Base-by-base conservation (phyloP, 1,140 invertebrate species). In the Ceratina australensis region DNA sequence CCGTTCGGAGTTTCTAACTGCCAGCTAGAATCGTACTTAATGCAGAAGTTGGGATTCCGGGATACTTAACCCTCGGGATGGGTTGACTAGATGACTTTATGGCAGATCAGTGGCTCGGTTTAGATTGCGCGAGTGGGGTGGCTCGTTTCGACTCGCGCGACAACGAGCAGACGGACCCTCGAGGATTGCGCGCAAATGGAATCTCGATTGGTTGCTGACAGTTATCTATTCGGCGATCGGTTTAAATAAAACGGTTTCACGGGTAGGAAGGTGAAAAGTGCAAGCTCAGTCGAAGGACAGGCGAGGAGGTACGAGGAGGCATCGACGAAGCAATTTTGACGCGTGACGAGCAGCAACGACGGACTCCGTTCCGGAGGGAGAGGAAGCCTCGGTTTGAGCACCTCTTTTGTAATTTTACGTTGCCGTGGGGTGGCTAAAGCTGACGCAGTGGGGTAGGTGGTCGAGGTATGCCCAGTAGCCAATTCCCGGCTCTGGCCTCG, bases 11-110 rank as follows among this genome's bases (percentile, higher is more conserved):
- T 42, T 42, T 7, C 33, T 3, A 42, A 42, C 33, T 73, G 73
- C 57, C 60, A 67, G 63, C 61, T 75, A 81, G 72, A 83, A 66
- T 80, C 64, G 77, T 78, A 82, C 76, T 89, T 89, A 89, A 89
- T 87, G 87, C 86, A 85, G 88, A 88, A 91, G 90, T 90, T 87
- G 88, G 77, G 86, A 89, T 86, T 87, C 75, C 72, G 79, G 86
- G 87, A 87, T 88, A 87, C 88, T 90, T 90, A 91, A 90, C 87
- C 90, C 89, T 87, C 83, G 86, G 87, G 88, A 90, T 87, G 88
- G 88, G 88, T 91, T 91, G n/a, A 91, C 91, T 89, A 91, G 92
- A 92, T 92, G 90, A 91, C 90, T 92, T 92, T 92, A 92, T 91
- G 91, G 89, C 86, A 91, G 91, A 92, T 91, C 90, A 89, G 91